Percentiles rank a stretch among this genome's conserved stretches.
These are phyloP conservation scores for Agapostemon virescens DNA, from an alignment of 2,888 invertebrate species.

Conservation along the genomic window DNA sequence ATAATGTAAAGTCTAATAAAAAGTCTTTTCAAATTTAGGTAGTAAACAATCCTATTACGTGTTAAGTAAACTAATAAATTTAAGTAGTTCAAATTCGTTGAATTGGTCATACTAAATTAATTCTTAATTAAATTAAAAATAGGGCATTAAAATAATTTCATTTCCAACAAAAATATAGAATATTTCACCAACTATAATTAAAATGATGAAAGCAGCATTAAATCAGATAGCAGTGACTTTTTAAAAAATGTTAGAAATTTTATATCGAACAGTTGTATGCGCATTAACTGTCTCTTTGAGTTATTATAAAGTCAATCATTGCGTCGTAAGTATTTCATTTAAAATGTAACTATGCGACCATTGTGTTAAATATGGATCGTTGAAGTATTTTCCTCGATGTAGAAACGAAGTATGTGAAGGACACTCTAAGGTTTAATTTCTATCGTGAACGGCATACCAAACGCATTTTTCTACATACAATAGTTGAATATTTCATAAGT, in stretches of 20 bases:
- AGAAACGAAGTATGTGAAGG: conserved; percentile 29
- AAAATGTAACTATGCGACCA: conserved; percentile 34
- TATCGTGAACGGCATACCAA: conserved; percentile 20
- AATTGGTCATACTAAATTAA: too few relatives aligned
- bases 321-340: conserved; percentile 37
- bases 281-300: conserved; percentile 11
- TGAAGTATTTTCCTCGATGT: conserved; percentile 40
- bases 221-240: background rate
- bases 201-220: background rate
- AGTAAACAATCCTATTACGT: background rate
- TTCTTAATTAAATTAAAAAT: background rate
- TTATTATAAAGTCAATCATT: conserved; percentile 33
- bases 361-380: conserved; percentile 55
- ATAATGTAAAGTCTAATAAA: background rate
- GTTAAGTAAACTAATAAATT: background rate
- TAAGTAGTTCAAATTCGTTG: background rate
- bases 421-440: conserved; percentile 20
- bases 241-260: conserved; percentile 2
- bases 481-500: conserved; percentile 12
- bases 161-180: background rate
- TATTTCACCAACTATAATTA: conserved; percentile 5
- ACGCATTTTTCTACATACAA: background rate
- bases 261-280: conserved; percentile 11
- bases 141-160: background rate
- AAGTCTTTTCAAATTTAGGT: background rate